Percentiles rank a stretch among this genome's conserved stretches.
Conservation (phyloP, 2,888 invertebrate species). For the Sphaeridia pumilis region DNA sequence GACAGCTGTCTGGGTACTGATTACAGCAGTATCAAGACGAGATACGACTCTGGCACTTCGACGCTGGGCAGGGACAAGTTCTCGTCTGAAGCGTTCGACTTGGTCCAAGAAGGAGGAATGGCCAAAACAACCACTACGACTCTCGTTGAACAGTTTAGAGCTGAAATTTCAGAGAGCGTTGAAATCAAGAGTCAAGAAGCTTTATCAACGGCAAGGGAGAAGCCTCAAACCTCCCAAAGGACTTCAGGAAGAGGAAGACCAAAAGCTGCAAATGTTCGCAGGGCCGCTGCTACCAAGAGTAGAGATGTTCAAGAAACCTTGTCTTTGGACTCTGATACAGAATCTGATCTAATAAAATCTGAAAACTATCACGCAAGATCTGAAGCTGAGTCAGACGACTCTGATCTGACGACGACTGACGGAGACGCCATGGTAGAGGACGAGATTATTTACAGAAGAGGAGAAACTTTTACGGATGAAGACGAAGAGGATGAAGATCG, state of each 20-base stretch:
- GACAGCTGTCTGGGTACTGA: constrained; percentile 35
- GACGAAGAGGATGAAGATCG: constrained; percentile 9
- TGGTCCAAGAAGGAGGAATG: too few species aligned
- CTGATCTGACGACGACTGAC: constrained; percentile 3
- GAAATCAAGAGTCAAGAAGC: neutral
- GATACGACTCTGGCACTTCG: constrained; percentile 6
- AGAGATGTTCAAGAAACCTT: neutral
- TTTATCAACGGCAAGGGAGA: neutral
- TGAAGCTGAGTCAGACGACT: constrained; percentile 10
- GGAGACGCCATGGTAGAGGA: constrained; percentile 12
- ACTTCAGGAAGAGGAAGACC: neutral
- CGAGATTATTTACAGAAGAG: neutral
- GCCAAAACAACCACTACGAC: too few species aligned
- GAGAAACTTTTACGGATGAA: neutral
- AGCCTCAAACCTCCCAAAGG: neutral
- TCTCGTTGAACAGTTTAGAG: too few species aligned
- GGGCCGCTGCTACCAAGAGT: neutral
- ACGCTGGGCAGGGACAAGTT: constrained; percentile 1
- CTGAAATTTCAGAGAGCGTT: neutral
- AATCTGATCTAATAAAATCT: constrained; percentile 11
- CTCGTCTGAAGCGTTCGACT: neutral
- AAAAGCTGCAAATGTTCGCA: neutral
- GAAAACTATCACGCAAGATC: constrained; percentile 13
- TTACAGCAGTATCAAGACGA: constrained; percentile 18
- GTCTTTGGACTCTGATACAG: constrained; percentile 10